Conservation (phyloP, 2,797 vertebrate genomes). For the Lutra lutra region DNA sequence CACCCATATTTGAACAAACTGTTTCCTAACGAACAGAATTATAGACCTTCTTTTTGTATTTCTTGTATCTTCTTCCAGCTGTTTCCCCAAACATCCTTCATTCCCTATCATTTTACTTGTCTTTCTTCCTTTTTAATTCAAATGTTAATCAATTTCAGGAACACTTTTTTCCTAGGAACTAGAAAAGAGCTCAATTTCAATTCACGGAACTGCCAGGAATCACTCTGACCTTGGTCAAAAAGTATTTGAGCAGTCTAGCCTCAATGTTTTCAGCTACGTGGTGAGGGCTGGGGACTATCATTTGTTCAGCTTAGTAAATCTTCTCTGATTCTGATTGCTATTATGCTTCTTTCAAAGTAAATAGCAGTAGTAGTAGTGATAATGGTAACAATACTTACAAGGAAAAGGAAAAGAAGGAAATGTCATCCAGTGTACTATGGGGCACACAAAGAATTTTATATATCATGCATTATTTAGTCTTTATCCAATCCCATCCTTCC, state of each 20-base stretch:
- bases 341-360: background rate
- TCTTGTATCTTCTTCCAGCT: background rate
- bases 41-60: background rate
- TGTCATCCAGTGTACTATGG: background rate
- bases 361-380: background rate
- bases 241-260: too few relatives aligned
- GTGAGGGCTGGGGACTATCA: background rate
- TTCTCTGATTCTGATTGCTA: background rate
- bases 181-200: background rate
- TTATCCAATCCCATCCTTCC: background rate
- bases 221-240: background rate
- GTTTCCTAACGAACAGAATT: background rate
- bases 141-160: background rate
- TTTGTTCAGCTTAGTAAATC: background rate
- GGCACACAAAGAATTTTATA: background rate
- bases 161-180: background rate
- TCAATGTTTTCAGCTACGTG: background rate
- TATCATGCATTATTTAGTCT: background rate
- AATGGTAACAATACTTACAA: background rate
- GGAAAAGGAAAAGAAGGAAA: too few relatives aligned
- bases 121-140: background rate
- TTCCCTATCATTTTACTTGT: background rate
- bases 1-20: background rate
- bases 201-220: background rate
- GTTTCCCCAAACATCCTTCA: background rate